Evolutionary conservation across 2,797 vertebrate genomes (phyloP), one percentile per base, ranked within the genome.

Genomic region (Meriones psammophilus): DNA sequence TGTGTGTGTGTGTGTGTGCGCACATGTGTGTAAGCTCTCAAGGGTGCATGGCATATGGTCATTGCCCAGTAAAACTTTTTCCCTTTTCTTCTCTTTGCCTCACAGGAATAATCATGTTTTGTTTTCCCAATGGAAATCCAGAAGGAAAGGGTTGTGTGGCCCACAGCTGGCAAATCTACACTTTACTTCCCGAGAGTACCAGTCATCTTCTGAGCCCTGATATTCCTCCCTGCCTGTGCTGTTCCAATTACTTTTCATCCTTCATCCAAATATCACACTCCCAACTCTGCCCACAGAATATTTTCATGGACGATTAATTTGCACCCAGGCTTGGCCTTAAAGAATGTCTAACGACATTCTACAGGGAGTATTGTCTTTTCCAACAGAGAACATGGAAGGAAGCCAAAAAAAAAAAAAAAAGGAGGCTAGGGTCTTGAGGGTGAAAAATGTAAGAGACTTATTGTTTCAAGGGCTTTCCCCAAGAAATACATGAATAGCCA

Each of bases 381-480:
- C 73, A 95, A 73, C n/a, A 91, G 68, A 88, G 7, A 93, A 93
- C 89, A 91, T 58, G 42, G 77, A 88, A 88, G 69, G 64, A 95
- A 94, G 74, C 17, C 86, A 22, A 74, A 92, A 85, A 50, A 50
- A 50, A 50, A 9, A 50, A 50, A 50, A 50, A 50, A 50, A 84
- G 56, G 50, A 8, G 74, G 42, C 39, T 58, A 87, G 56, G 24
- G 50, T 89, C 77, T 93, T 39, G 88, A 69, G 58, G 26, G 39
- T 85, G 10, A 26, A 97, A 78, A 96, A 88, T 77, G 68, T 10
- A 90, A 94, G 14, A 96, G 85, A 93, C 88, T 87, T 87, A 90
- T 8, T 92, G n/a, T 97, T 56, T 90, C 33, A 90, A 97, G 92
- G 92, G 73, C 76, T 96, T 97, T 93, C 85, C 85, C 80, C 60